Base-by-base conservation (phyloP, 2,797 vertebrate genomes). In the Siniperca scherzeri region DNA sequence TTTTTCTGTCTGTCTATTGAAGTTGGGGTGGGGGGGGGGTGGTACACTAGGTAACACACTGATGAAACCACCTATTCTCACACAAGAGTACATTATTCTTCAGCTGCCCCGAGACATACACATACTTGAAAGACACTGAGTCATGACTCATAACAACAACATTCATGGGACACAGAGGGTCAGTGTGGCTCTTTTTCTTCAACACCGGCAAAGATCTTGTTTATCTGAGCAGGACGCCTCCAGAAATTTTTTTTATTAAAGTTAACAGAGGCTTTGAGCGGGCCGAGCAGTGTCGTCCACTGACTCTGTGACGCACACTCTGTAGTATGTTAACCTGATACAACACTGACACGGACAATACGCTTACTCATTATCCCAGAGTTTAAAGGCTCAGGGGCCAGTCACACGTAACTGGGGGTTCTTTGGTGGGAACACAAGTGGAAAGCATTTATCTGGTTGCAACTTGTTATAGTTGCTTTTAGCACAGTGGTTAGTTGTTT, bases 281-380 rank as follows among this genome's bases (percentile, higher is more conserved):
- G 21, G 22, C 2, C 0, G 42, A 64, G 69, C 40, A 46, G 55
- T 5, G 1, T 7, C 1, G 21, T 83, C 17, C 46, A 14, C 78
- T 36, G 69, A 73, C 64, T 66, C 42, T 74, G n/a, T 77, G 77
- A 73, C 53, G 61, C 71, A 85, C 70, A n/a, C 3, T 25, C 40
- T 70, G 46, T 17, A 38, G 27, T 17, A 68, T 30, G 30, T 76
- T 70, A 72, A 73, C 66, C 50, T 52, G 40, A 50, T 67, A 17
- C 21, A 55, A 12, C 44, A 17, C 70, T 9, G 14, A 42, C 33
- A 66, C 0, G 1, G 27, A 81, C 81, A 74, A 80, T 62, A 44
- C 14, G 1, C 70, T 36, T 19, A 69, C 69, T 80, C 76, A 80
- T 88, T 70, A 75, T 46, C 50, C 17, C 22, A 10, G 44, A 64